These are phyloP conservation scores for Periophthalmus magnuspinnatus DNA, from an alignment of 2,797 vertebrate genomes.

Conservation along the genomic window DNA sequence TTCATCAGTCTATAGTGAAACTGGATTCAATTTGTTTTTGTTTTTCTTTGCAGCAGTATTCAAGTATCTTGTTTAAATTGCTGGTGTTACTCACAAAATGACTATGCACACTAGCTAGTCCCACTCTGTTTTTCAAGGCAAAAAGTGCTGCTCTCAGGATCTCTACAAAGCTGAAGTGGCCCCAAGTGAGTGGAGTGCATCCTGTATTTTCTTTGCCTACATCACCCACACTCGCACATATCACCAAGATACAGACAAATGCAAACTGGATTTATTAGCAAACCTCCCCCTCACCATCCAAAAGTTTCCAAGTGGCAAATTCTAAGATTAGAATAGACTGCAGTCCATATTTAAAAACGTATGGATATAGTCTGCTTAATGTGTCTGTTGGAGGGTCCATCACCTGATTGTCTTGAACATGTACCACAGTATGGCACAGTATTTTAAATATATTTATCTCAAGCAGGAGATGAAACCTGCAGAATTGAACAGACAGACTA, in stretches of 20 bases:
- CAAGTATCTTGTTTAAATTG: background rate
- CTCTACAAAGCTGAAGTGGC: constrained; percentile 63
- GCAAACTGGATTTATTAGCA: constrained; percentile 67
- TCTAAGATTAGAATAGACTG: constrained; percentile 36
- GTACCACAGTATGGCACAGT: too few species aligned
- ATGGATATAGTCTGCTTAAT: background rate
- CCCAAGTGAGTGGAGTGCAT: constrained; percentile 52
- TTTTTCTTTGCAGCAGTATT: background rate
- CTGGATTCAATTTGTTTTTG: background rate
- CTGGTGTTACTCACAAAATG: background rate
- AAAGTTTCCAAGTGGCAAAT: constrained; percentile 55
- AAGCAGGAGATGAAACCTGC: too few species aligned
- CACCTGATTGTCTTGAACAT: too few species aligned
- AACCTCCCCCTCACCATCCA: constrained; percentile 58
- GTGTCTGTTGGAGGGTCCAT: too few species aligned
- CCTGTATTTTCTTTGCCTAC: constrained; percentile 63
- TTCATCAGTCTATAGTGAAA: too few species aligned
- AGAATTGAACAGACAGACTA: background rate
- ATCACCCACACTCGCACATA: constrained; percentile 61
- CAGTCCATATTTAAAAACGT: background rate
- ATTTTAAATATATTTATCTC: too few species aligned
- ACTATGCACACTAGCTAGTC: background rate
- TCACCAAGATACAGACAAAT: constrained; percentile 59
- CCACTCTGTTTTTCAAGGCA: constrained; percentile 9
- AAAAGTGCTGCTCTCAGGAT: constrained; percentile 66